Evolutionary conservation across 2,113 vertebrate genomes (phyloP).

Genomic region (Phalacrocorax carbo): DNA sequence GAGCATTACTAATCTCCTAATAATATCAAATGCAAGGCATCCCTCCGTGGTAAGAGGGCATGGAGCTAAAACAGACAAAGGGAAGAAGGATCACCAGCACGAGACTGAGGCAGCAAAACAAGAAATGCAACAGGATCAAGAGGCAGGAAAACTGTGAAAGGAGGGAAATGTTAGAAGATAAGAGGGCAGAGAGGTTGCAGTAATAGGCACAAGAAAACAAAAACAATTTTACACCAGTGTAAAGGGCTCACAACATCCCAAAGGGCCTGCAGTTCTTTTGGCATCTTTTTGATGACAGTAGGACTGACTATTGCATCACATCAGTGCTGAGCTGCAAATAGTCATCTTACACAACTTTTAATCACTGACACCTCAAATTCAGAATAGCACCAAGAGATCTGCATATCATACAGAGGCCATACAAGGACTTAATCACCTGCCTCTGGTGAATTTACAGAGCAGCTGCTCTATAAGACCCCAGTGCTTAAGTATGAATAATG

Average conservation of each 20-base stretch:
- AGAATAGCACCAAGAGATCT: not conserved
- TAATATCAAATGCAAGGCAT: not conserved
- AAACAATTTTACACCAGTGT: not conserved
- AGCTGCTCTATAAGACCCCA: slow-evolving; percentile 35
- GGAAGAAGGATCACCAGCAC: not conserved
- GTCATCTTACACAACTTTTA: not conserved
- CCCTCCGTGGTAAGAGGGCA: not conserved
- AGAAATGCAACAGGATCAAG: not conserved
- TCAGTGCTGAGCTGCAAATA: not conserved
- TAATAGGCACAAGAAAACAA: not conserved
- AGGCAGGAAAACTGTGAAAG: not conserved
- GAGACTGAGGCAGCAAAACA: not conserved
- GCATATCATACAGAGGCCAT: not conserved
- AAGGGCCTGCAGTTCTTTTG: not conserved
- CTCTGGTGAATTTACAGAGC: slow-evolving; percentile 60
- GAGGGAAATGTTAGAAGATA: not conserved
- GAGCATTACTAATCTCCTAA: not conserved
- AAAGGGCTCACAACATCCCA: not conserved
- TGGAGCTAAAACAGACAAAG: not conserved
- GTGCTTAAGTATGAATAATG: slow-evolving; percentile 55
- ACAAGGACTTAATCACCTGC: slow-evolving; percentile 53
- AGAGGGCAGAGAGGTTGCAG: not conserved
- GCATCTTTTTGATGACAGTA: not conserved
- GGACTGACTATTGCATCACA: not conserved
- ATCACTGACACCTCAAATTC: not conserved